Base-by-base conservation (phyloP, 2,113 vertebrate species). In the Thymallus thymallus region DNA sequence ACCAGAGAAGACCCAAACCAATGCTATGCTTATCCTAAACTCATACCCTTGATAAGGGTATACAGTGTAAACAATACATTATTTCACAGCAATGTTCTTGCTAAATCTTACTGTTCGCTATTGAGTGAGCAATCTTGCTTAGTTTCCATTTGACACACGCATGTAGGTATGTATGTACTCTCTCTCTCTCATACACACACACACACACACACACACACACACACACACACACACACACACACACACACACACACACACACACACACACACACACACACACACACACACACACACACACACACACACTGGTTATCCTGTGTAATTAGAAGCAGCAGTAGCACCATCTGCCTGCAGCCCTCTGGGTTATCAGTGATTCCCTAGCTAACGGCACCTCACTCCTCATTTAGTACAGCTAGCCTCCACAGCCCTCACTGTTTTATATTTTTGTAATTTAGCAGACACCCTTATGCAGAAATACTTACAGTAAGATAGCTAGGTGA, bases 291-390 rank as follows among this genome's bases (percentile, higher is more conserved):
- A 55, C 48, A 55, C 56, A 22, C 56, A 60, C 56, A 60, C 56
- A 60, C 56, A 60, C n/a, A 60, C 56, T 10, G 23, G 56, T 22
- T 22, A 60, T 60, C 20, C 20, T 23, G 26, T 45, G 46, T 64
- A 45, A 74, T 74, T 74, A 65, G 35, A 62, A 64, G 51, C 58
- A 48, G 58, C 67, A 46, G 10, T n/a, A 51, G 46, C 60, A 64
- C 68, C 72, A 74, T 71, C 77, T 74, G 60, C 51, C 41, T 46
- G 45, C 56, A 63, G 72, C 12, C 48, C 46, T 12, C 72, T 60
- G 72, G 32, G 23, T 70, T 69, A 58, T 29, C 60, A 64, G 24
- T 23, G 23, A 60, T 60, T 60, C 56, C n/a, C 56, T 22, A 58
- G 24, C 30, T 26, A 24, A 16, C 12, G n/a, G 20, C 56, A 24